These are phyloP conservation scores for Geophilus truncorum DNA, from an alignment of 2,888 invertebrate species.

Conservation along the genomic window DNA sequence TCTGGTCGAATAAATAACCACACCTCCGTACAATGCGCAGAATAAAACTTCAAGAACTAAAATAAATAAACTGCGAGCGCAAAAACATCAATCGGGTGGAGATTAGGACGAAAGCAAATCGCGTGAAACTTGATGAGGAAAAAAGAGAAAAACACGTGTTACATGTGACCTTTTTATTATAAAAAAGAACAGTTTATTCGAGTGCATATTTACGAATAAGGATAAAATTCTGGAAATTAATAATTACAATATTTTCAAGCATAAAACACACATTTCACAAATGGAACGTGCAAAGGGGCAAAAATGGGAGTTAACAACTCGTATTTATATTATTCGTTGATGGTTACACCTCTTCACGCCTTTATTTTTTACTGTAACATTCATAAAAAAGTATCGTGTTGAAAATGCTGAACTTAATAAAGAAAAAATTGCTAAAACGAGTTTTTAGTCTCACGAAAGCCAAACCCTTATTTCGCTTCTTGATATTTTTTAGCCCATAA, in stretches of 20 bases:
- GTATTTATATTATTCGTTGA: no score
- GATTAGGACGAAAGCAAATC: background rate
- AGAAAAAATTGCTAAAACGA: background rate
- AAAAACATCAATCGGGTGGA: background rate
- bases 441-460: background rate
- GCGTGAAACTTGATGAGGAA: background rate
- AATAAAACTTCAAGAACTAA: background rate
- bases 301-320: no score
- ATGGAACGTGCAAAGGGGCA: background rate
- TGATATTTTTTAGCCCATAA: no score
- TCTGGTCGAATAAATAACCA: background rate
- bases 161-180: background rate
- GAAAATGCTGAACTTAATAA: background rate
- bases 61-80: background rate
- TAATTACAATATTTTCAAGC: background rate
- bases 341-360: no score
- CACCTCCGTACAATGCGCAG: background rate
- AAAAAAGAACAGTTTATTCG: background rate
- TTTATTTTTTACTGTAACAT: no score
- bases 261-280: background rate
- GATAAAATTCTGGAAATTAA: background rate
- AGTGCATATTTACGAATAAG: background rate
- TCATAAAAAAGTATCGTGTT: background rate
- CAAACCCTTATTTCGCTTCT: background rate
- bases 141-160: background rate